phyloP scores from a whole-genome alignment of 2,888 invertebrate genomes.

The Cryptus viduatorius region DNA sequence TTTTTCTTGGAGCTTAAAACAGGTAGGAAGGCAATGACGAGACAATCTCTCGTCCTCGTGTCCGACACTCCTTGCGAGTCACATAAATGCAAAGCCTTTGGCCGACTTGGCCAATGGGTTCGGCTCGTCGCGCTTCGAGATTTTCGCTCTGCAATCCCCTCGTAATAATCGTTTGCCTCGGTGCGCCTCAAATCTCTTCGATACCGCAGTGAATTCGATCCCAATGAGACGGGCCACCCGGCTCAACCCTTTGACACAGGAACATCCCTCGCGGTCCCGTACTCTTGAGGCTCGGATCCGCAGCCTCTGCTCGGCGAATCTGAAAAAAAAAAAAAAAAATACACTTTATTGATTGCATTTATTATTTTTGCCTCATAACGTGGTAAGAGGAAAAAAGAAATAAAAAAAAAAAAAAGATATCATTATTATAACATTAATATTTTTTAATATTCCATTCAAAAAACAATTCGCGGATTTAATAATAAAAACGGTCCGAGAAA shows the following conservation, averaged over 20 bases:
- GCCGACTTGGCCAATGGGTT: slow-evolving; percentile 57
- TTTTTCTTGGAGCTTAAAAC: slow-evolving; percentile 54
- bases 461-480: too few species aligned
- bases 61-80: slow-evolving; percentile 69
- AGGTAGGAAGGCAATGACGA: slow-evolving; percentile 63
- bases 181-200: slow-evolving; percentile 62
- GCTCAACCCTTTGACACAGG: slow-evolving; percentile 71
- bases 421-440: too few species aligned
- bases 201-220: slow-evolving; percentile 49
- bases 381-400: slow-evolving; percentile 18
- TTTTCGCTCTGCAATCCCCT: slow-evolving; percentile 3
- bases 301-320: slow-evolving; percentile 16
- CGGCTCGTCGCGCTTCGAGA: background rate
- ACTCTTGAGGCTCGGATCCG: slow-evolving; percentile 18
- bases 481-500: too few species aligned
- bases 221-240: slow-evolving; percentile 70
- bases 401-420: background rate
- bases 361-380: too few species aligned
- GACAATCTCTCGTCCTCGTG: slow-evolving; percentile 70
- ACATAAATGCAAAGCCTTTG: slow-evolving; percentile 73
- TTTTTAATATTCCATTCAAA: too few species aligned
- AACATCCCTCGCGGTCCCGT: slow-evolving; percentile 69
- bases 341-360: background rate
- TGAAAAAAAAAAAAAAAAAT: slow-evolving; percentile 36
- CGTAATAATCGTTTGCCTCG: background rate